Conservation (phyloP, 2,113 vertebrate genomes). For the Strix uralensis region DNA sequence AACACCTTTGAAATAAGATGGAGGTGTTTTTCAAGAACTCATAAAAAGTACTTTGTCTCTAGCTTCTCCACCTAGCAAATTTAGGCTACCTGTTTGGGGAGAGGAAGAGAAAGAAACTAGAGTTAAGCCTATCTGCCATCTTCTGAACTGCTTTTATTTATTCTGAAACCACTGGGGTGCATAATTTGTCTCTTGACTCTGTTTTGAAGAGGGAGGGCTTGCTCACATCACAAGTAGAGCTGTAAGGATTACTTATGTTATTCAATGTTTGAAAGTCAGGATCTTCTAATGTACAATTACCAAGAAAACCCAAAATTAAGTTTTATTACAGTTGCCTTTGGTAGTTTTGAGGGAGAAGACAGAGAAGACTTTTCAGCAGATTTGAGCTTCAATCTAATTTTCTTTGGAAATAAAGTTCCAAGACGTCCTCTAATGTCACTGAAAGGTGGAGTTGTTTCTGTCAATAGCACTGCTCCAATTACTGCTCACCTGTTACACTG, state of each 20-base stretch:
- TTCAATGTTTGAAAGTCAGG: not conserved
- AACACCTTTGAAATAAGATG: not conserved
- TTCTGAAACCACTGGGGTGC: not conserved
- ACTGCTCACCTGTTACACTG: not conserved
- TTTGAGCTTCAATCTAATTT: not conserved
- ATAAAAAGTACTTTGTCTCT: not conserved
- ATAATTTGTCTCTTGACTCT: not conserved
- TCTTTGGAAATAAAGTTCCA: not conserved
- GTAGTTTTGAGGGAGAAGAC: not conserved
- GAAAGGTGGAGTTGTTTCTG: not conserved
- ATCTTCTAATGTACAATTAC: not conserved
- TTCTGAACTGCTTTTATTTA: not conserved
- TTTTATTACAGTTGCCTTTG: not conserved
- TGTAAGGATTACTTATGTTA: not conserved
- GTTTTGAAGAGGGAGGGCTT: not conserved
- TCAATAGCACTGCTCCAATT: not conserved
- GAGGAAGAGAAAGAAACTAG: not conserved
- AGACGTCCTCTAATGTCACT: not conserved
- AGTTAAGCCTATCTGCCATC: not conserved
- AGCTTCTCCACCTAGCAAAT: not conserved
- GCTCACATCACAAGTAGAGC: not conserved
- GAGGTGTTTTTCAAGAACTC: not conserved
- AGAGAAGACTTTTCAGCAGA: not conserved
- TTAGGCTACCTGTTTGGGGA: not conserved
- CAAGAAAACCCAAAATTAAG: not conserved